A percentile compares a stretch with the other conserved stretches of the same genome.
These are phyloP conservation scores for Hycleus phaleratus DNA, from an alignment of 1,140 invertebrate species.

Conservation along the genomic window DNA sequence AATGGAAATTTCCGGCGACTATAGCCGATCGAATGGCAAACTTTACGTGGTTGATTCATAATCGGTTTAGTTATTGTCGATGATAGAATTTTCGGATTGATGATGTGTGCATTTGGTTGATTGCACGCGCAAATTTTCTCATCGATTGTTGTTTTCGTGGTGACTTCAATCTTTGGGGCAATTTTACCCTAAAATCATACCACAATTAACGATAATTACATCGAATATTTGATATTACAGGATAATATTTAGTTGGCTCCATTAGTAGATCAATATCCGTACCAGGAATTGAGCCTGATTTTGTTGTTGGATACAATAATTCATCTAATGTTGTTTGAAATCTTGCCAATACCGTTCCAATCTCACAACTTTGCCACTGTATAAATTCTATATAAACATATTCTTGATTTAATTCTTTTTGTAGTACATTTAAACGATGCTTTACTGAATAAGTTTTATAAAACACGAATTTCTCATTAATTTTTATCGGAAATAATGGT, in stretches of 20 bases:
- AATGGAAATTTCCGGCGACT: slow-evolving; percentile 20
- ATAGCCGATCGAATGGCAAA: slow-evolving; percentile 34
- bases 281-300: slow-evolving; percentile 39
- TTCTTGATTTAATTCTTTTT: slow-evolving; percentile 45
- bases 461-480: slow-evolving; percentile 58
- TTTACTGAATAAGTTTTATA: slow-evolving; percentile 51
- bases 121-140: slow-evolving; percentile 39
- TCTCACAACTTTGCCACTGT: slow-evolving; percentile 49
- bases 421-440: slow-evolving; percentile 43
- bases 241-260: slow-evolving; percentile 55
- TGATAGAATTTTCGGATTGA: slow-evolving; percentile 42
- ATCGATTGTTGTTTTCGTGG: slow-evolving; percentile 48
- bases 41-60: slow-evolving; percentile 24
- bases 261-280: slow-evolving; percentile 59
- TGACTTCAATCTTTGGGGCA: slow-evolving; percentile 52
- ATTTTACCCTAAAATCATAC: slow-evolving; percentile 46
- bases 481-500: slow-evolving; percentile 55
- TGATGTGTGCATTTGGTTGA: slow-evolving; percentile 19
- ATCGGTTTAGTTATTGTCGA: slow-evolving; percentile 7
- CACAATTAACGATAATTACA: neutral
- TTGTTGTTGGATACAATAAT: slow-evolving; percentile 50
- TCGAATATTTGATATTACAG: slow-evolving; percentile 40
- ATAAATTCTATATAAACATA: slow-evolving; percentile 54
- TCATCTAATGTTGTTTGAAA: slow-evolving; percentile 55
- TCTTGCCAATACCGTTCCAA: slow-evolving; percentile 49